Evolutionary conservation across 2,113 vertebrate species (phyloP), one percentile per base, ranked within the genome.

Genomic region (Jaculus jaculus): DNA sequence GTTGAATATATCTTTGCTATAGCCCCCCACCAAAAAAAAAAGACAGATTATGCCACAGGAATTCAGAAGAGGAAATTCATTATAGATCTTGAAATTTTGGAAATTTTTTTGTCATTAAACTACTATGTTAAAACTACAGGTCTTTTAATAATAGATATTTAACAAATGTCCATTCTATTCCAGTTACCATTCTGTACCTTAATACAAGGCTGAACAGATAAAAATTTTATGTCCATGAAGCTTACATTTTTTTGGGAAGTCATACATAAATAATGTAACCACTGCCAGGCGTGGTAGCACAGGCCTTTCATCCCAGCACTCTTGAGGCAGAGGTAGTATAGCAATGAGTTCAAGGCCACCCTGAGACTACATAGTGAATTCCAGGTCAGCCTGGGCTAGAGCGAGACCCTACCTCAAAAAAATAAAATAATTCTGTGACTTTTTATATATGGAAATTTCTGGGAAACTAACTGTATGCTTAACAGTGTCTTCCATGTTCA

Each of bases 11-110:
- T n/a, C n/a, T n/a, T n/a, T n/a, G n/a, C n/a, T n/a, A n/a, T n/a
- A n/a, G n/a, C n/a, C n/a, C n/a, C n/a, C n/a, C n/a, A n/a, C n/a
- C n/a, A n/a, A n/a, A n/a, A n/a, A n/a, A n/a, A n/a, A 72, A 89
- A 83, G 71, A 15, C 63, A 28, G 0, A 28, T 32, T 80, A 78
- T 78, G 15, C n/a, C 30, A 47, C 58, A 15, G 37, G 65, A 85
- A 78, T 91, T 91, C 47, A 89, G 72, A 91, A 72, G 51, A 66
- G 83, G 34, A 89, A 60, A 68, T 68, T 47, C 74, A 72, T 89
- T 92, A 10, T 28, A 61, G 13, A 13, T 83, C 54, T 85, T 95
- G 66, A 87, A 84, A 78, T 86, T 84, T 18, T 10, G 32, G 74
- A 80, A 77, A 32, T 20, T 8, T 71, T 78, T 42, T 93, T 93